Conservation (phyloP, 2,888 invertebrate species). For the Coelopa pilipes region DNA sequence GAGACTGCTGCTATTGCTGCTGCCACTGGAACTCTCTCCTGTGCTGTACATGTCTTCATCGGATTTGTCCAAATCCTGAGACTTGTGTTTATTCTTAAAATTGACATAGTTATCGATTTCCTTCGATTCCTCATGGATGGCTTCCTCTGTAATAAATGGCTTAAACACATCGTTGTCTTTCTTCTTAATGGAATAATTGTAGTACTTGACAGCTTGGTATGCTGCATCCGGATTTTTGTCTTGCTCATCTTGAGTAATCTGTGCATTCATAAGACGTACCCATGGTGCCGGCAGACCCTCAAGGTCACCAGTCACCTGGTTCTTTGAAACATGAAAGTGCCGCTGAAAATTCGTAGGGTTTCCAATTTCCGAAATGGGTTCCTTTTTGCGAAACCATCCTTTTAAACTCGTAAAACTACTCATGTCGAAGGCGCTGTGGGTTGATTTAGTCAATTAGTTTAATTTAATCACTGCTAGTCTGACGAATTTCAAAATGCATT, state of each 20-base stretch:
- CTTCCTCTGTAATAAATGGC: conserved; percentile 82
- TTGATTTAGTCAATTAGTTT: conserved; percentile 29
- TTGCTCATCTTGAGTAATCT: conserved; percentile 88
- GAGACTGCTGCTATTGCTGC: conserved; percentile 61
- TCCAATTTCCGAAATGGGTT: conserved; percentile 73
- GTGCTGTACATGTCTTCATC: conserved; percentile 68
- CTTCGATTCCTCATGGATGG: conserved; percentile 84
- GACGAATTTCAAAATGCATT: conserved; percentile 27
- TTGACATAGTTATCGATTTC: conserved; percentile 82
- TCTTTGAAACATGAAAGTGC: conserved; percentile 87
- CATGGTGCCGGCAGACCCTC: conserved; percentile 88
- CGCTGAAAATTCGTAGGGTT: conserved; percentile 87
- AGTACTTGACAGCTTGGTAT: conserved; percentile 89
- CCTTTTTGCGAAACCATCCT: conserved; percentile 66
- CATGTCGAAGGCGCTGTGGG: conserved; percentile 44
- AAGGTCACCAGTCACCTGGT: conserved; percentile 82
- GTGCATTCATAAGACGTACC: conserved; percentile 81
- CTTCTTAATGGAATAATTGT: conserved; percentile 87
- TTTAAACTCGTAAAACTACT: conserved; percentile 61
- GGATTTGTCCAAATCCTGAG: conserved; percentile 68
- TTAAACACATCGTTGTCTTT: conserved; percentile 81
- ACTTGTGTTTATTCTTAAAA: conserved; percentile 78
- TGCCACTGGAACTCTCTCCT: conserved; percentile 52
- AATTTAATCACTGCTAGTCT: conserved; percentile 22
- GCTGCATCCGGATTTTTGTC: conserved; percentile 90